Percentiles rank a stretch among this genome's conserved stretches.
These are phyloP conservation scores for Glomeris marginata DNA, from an alignment of 2,888 invertebrate genomes.

Conservation along the genomic window DNA sequence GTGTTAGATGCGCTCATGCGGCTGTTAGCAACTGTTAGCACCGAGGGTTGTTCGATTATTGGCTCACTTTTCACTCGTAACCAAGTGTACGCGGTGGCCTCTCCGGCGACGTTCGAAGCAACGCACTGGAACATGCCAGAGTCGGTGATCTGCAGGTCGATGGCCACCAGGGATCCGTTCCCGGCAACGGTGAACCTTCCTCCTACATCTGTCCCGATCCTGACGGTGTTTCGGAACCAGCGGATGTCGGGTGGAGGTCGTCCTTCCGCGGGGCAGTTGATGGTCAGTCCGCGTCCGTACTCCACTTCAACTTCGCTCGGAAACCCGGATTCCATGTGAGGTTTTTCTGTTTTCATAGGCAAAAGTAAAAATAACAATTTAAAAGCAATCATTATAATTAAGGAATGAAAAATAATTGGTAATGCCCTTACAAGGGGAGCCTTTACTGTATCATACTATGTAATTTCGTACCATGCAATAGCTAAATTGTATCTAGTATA, in stretches of 20 bases:
- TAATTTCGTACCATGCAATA: too few species aligned
- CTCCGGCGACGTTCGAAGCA: conserved; percentile 77
- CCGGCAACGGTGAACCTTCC: conserved; percentile 42
- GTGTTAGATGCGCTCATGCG: too few species aligned
- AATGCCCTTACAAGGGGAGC: too few species aligned
- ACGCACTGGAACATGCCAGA: conserved; percentile 93
- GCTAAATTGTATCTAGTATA: too few species aligned
- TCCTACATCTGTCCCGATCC: conserved; percentile 4
- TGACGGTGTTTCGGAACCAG: conserved; percentile 20
- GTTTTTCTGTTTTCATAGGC: conserved; percentile 4
- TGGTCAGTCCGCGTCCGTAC: conserved; percentile 15
- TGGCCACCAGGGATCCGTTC: conserved; percentile 68
- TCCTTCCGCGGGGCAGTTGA: conserved; percentile 21
- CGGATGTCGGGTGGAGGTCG: conserved; percentile 17
- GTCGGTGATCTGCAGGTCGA: conserved; percentile 62
- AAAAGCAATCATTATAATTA: not conserved
- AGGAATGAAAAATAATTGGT: too few species aligned
- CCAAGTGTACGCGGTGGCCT: conserved; percentile 79
- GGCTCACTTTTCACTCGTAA: conserved; percentile 86
- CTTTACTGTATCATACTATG: too few species aligned
- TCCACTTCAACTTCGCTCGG: conserved; percentile 17
- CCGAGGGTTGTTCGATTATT: not conserved
- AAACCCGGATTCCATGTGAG: conserved; percentile 2
- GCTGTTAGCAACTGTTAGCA: too few species aligned
- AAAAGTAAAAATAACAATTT: too few species aligned